These are phyloP conservation scores for Ophiothrix spiculata DNA, from an alignment of 35 echinoderm and acorn worm species.

Conservation along the genomic window DNA sequence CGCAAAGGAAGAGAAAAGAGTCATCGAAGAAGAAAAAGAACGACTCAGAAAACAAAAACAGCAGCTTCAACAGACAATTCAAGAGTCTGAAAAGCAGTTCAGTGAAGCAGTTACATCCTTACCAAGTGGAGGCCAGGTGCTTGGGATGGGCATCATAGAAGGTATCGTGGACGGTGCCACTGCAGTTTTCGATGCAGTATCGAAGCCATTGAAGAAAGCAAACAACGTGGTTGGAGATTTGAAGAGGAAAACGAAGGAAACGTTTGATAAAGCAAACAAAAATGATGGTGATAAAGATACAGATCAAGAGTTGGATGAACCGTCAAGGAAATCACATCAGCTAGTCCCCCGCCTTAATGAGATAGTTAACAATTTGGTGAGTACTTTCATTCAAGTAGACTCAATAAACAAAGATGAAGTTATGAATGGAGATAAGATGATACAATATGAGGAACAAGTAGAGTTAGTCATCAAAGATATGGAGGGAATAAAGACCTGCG, in stretches of 20 bases:
- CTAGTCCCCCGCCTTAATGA: background rate
- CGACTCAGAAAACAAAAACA: background rate
- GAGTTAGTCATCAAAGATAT: background rate
- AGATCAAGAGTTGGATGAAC: background rate
- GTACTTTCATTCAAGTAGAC: background rate
- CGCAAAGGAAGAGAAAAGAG: background rate
- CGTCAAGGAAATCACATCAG: background rate
- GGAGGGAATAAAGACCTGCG: background rate
- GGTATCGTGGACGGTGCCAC: background rate
- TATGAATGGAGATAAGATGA: background rate
- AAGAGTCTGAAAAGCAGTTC: background rate
- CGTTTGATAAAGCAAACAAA: background rate
- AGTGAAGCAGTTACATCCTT: background rate
- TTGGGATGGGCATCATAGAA: background rate
- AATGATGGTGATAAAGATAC: background rate
- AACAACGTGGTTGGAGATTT: no score
- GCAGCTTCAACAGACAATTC: background rate
- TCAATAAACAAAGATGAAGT: background rate
- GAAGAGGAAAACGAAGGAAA: no score
- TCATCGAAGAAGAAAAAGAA: background rate
- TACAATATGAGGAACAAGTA: background rate
- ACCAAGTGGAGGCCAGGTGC: background rate
- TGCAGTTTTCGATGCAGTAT: no score
- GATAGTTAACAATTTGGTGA: background rate
- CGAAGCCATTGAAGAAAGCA: no score